These are phyloP conservation scores for Phengaris arion DNA, from an alignment of 2,888 invertebrate species.

Conservation along the genomic window DNA sequence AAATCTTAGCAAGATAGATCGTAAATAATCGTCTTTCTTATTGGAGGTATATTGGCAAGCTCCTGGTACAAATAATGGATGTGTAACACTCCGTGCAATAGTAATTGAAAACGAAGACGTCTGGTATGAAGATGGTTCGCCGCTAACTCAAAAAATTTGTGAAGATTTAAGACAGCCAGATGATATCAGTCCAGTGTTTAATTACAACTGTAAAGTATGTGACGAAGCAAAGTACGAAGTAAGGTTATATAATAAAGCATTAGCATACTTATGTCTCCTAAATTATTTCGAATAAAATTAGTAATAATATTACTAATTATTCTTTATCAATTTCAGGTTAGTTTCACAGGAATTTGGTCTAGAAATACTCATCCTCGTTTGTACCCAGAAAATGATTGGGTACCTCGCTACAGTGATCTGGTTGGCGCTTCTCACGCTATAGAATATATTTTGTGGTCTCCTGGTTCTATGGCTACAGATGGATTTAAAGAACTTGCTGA, in stretches of 20 bases:
- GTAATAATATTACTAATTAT: no score
- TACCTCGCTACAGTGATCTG: constrained; percentile 63
- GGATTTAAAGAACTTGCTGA: constrained; percentile 65
- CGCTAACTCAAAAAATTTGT: constrained; percentile 58
- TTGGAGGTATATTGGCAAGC: constrained; percentile 69
- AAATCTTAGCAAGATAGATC: no score
- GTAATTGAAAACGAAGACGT: constrained; percentile 62
- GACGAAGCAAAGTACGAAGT: constrained; percentile 75
- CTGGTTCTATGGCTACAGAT: constrained; percentile 58
- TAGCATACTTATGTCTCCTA: no score
- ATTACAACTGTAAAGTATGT: constrained; percentile 62
- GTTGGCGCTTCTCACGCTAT: constrained; percentile 65
- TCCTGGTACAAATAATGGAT: constrained; percentile 63
- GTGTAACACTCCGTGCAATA: constrained; percentile 67
- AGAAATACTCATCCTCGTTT: constrained; percentile 63
- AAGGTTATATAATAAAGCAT: not conserved
- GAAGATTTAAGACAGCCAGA: constrained; percentile 69
- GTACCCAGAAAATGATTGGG: constrained; percentile 69
- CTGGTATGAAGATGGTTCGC: constrained; percentile 68
- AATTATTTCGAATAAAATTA: no score
- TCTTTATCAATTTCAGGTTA: constrained; percentile 46
- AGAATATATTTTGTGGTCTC: constrained; percentile 62
- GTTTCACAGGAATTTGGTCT: constrained; percentile 69
- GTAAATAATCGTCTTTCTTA: not conserved
- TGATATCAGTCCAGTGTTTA: constrained; percentile 60